A percentile compares a stretch with the other conserved stretches of the same genome.
phyloP scores from a whole-genome alignment of 2,797 vertebrate species.

The Ibycter americanus region DNA sequence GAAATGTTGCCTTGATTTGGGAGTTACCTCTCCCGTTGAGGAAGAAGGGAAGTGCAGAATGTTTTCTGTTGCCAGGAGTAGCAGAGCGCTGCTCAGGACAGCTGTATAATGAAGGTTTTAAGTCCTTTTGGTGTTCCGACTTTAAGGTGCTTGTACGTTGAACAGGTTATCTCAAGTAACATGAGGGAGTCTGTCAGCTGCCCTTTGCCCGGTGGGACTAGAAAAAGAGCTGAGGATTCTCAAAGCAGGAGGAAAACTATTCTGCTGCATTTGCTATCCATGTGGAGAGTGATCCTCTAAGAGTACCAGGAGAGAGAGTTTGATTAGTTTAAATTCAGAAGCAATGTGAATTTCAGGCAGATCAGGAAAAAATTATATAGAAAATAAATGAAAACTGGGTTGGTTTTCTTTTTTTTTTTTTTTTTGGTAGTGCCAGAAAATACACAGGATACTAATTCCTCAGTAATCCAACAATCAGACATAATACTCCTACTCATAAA shows the following conservation, averaged over 20 bases:
- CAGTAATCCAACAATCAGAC: not conserved
- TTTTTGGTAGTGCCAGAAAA: not conserved
- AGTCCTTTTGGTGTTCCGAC: not conserved
- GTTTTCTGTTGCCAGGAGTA: not conserved
- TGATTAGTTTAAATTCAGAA: not conserved
- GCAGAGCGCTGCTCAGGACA: not conserved
- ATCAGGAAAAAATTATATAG: not conserved
- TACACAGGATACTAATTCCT: not conserved
- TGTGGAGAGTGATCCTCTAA: not conserved
- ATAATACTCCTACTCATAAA: not conserved
- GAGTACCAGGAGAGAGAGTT: not conserved
- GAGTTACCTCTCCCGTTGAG: not conserved
- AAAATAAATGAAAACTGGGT: not conserved
- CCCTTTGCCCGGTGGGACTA: not conserved
- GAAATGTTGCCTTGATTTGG: not conserved
- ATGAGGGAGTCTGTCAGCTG: not conserved
- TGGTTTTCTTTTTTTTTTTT: not conserved
- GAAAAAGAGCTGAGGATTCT: not conserved
- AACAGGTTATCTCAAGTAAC: not conserved
- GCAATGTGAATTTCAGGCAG: not conserved
- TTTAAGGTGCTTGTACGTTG: not conserved
- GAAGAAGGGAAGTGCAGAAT: not conserved
- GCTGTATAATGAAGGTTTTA: not conserved
- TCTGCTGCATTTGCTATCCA: not conserved
- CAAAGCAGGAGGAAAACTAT: not conserved